Conservation (phyloP, 2,888 invertebrate genomes). For the Malthinus flaveolus region DNA sequence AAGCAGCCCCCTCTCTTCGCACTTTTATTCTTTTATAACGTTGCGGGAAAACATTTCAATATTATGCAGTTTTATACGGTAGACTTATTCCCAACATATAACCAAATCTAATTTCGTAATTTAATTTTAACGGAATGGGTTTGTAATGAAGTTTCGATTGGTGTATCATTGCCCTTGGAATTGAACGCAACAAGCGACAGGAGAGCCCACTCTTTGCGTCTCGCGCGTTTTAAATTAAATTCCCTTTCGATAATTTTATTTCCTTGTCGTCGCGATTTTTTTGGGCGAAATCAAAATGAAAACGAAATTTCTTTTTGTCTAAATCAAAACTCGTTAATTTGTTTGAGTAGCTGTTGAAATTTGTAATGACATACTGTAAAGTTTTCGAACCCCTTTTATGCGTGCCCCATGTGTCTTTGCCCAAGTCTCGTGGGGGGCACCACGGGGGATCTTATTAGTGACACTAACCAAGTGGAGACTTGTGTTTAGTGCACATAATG, state of each 20-base stretch:
- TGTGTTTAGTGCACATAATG: slow-evolving; percentile 30
- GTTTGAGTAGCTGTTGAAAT: not conserved
- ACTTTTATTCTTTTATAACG: not conserved
- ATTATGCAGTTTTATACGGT: too few relatives aligned
- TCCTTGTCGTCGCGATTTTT: not conserved
- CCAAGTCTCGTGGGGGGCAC: slow-evolving; percentile 16
- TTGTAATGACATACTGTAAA: slow-evolving; percentile 23
- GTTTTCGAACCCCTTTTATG: slow-evolving; percentile 14
- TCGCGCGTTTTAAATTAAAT: slow-evolving; percentile 8
- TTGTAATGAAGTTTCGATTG: slow-evolving; percentile 34
- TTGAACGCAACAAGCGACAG: slow-evolving; percentile 6
- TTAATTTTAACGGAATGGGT: slow-evolving; percentile 30
- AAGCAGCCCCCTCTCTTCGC: not conserved
- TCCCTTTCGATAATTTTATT: not conserved
- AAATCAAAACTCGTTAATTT: not conserved
- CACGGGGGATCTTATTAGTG: slow-evolving; percentile 30
- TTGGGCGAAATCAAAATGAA: not conserved
- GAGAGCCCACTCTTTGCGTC: slow-evolving; percentile 1
- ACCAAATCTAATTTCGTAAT: slow-evolving; percentile 29
- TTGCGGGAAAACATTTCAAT: too few relatives aligned
- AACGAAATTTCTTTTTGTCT: not conserved
- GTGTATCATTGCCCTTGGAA: slow-evolving; percentile 25
- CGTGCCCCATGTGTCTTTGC: slow-evolving; percentile 27
- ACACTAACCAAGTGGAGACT: slow-evolving; percentile 30
- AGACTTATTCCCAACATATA: too few relatives aligned